A percentile compares a stretch with the other conserved stretches of the same genome.
phyloP scores from a whole-genome alignment of 2,888 invertebrate genomes.

The Tenthredo amoena region DNA sequence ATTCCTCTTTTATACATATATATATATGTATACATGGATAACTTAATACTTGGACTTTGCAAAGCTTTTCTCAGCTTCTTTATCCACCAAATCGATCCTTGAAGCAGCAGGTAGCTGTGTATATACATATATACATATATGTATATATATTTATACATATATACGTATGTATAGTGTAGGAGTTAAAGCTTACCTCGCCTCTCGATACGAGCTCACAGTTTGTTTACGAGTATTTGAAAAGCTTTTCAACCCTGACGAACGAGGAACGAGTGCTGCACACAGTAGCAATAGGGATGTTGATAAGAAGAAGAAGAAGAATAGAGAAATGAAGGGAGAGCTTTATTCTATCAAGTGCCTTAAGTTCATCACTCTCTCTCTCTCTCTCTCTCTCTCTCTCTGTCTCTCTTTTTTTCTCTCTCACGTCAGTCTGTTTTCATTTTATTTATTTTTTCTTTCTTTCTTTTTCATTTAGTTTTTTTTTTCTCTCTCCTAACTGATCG shows the following conservation, averaged over 20 bases:
- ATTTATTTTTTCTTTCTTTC: background rate
- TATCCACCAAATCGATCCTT: background rate
- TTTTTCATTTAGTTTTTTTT: background rate
- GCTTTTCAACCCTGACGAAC: slow-evolving; percentile 20
- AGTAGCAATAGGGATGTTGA: too few relatives aligned
- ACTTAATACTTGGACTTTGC: background rate
- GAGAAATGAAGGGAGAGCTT: background rate
- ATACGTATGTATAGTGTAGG: background rate
- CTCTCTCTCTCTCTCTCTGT: background rate
- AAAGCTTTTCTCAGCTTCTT: background rate
- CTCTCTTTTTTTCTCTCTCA: background rate
- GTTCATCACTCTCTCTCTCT: background rate
- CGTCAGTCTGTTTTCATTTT: background rate
- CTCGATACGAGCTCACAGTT: background rate
- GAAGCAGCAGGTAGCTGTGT: background rate
- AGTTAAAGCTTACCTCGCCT: background rate
- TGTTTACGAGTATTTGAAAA: slow-evolving; percentile 41
- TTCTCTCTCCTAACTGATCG: background rate
- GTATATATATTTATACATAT: background rate
- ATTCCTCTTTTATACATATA: background rate
- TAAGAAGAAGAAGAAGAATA: background rate
- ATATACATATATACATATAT: background rate
- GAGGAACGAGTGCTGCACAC: background rate
- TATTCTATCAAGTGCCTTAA: slow-evolving; percentile 32
- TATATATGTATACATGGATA: background rate